Percentiles rank a stretch among this genome's conserved stretches.
Conservation (phyloP, 2,113 vertebrate species). For the Scomber scombrus region DNA sequence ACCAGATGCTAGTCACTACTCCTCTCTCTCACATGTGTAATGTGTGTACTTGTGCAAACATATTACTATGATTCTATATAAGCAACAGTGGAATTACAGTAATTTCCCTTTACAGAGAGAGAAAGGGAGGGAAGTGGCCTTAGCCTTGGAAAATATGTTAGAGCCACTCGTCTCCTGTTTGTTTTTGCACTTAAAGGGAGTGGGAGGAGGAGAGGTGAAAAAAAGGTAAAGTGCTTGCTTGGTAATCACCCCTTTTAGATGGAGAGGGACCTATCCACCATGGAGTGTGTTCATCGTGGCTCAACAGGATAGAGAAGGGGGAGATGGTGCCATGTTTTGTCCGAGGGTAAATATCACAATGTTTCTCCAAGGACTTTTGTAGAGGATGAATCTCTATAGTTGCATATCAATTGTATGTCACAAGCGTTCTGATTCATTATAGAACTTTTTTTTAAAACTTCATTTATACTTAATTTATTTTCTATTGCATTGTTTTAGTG, state of each 20-base stretch:
- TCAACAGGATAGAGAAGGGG: conserved; percentile 91
- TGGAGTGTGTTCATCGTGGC: conserved; percentile 98
- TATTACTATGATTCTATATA: conserved; percentile 55
- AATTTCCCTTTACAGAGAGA: conserved; percentile 51
- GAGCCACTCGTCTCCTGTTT: conserved; percentile 40
- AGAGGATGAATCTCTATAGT: background rate
- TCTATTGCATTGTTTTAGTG: conserved; percentile 78
- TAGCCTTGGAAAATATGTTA: conserved; percentile 34
- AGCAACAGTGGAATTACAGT: conserved; percentile 43
- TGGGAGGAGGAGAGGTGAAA: conserved; percentile 37
- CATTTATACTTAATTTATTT: background rate
- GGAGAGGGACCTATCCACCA: conserved; percentile 95
- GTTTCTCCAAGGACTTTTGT: background rate
- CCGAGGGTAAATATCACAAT: conserved; percentile 87
- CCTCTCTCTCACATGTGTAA: conserved; percentile 8
- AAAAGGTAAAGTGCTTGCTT: conserved; percentile 57
- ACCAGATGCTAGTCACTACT: background rate
- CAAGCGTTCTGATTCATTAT: background rate
- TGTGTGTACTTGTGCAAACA: conserved; percentile 7
- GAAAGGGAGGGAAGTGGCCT: conserved; percentile 7
- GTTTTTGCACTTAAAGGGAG: conserved; percentile 53
- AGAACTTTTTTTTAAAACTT: background rate
- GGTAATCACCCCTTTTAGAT: conserved; percentile 82
- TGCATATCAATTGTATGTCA: too few species aligned
- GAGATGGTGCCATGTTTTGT: conserved; percentile 97